Percentiles rank a stretch among this genome's conserved stretches.
Evolutionary conservation across 2,888 invertebrate genomes (phyloP).

Genomic region (Aporophyla lueneburgensis): DNA sequence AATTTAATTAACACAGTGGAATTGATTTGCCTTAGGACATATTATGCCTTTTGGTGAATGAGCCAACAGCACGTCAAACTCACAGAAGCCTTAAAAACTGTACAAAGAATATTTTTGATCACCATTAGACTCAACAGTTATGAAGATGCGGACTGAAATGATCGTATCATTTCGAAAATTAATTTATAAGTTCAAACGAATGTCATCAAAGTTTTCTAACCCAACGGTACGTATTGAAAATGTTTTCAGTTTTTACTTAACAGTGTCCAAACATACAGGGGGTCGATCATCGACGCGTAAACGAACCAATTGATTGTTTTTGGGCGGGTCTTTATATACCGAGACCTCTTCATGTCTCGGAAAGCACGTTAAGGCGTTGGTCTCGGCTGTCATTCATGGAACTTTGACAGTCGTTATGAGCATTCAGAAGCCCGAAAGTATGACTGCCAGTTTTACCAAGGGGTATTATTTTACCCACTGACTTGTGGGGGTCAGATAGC

Average conservation of each 20-base stretch:
- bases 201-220: neutral
- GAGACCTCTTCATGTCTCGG: too few species aligned
- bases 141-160: neutral
- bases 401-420: too few species aligned
- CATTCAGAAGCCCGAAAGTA: too few species aligned
- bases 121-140: too few species aligned
- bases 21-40: neutral
- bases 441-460: too few species aligned
- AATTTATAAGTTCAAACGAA: conserved; percentile 4
- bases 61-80: neutral
- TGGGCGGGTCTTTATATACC: too few species aligned
- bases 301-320: neutral
- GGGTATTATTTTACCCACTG: too few species aligned
- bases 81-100: neutral
- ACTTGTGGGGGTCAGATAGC: too few species aligned
- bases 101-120: neutral
- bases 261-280: neutral
- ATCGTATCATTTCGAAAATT: neutral
- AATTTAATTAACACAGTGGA: neutral
- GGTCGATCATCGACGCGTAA: neutral
- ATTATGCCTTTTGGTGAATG: neutral
- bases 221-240: conserved; percentile 24
- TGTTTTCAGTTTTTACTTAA: neutral
- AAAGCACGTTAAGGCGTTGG: too few species aligned
- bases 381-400: too few species aligned